Evolutionary conservation across 1,140 invertebrate genomes (phyloP), one percentile per base, ranked within the genome.

Genomic region (Marisa cornuarietis): DNA sequence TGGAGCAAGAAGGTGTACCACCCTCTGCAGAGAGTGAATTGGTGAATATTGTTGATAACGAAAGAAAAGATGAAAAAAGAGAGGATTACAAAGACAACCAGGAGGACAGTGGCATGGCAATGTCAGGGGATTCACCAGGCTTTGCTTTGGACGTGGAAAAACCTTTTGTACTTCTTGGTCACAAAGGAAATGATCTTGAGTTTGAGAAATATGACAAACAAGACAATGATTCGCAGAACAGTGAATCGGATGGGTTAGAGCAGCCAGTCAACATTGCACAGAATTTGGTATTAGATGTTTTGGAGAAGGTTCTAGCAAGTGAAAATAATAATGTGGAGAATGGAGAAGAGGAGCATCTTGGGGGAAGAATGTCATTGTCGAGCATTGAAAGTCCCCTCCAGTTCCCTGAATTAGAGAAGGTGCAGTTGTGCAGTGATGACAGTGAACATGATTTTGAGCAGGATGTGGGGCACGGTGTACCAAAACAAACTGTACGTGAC

Each of bases 201-300:
- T 52, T 58, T 61, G 52, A 52, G 20, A 18, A 61, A 20, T 16
- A 20, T n/a, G n/a, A 16, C 42, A 62, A 76, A n/a, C 18, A 20
- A 52, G 74, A 76, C n/a, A 26, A 31, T 31, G 74, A 76, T 13
- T 26, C 51, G 16, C 31, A 61, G 61, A 20, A 42, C 13, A 76
- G 26, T 61, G 65, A n/a, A 14, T 54, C 20, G 13, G 22, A 76
- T 1, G 26, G 51, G 26, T n/a, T 54, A 26, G 69, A 78, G 31
- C 66, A 81, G 13, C 66, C 74, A 22, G 61, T 22, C 8, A 61
- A 73, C 54, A 68, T 75, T 20, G 79, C 73, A 16, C 62, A 58
- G 71, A 78, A 63, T 72, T 75, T 83, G 24, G 79, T 85, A 9
- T 65, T 82, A n/a, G 81, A 82, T 63, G 84, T 82, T 18, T 76